phyloP scores from a whole-genome alignment of 2,113 vertebrate genomes.

The Bos taurus region ARS-UCD2.0 NC_037336.1:64942001-64942500 shows the following conservation, averaged over 20 bases:
- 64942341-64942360: not conserved
- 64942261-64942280: not conserved
- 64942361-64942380: not conserved
- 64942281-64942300: not conserved
- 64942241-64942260: constrained; percentile 14
- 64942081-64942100: not conserved
- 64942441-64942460: not conserved
- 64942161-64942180: not conserved
- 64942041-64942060: not conserved
- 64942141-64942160: not conserved
- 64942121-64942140: not conserved
- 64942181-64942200: not conserved
- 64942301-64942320: not conserved
- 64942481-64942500: not conserved
- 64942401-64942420: not conserved
- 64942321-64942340: not conserved
- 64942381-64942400: not conserved
- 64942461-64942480: not conserved
- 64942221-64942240: not conserved
- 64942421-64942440: not conserved
- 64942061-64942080: not conserved
- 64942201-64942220: not conserved
- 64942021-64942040: not conserved
- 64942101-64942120: not conserved
- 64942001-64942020: not conserved